phyloP scores from a whole-genome alignment of 2,888 invertebrate genomes.

The Acleris cristana region DNA sequence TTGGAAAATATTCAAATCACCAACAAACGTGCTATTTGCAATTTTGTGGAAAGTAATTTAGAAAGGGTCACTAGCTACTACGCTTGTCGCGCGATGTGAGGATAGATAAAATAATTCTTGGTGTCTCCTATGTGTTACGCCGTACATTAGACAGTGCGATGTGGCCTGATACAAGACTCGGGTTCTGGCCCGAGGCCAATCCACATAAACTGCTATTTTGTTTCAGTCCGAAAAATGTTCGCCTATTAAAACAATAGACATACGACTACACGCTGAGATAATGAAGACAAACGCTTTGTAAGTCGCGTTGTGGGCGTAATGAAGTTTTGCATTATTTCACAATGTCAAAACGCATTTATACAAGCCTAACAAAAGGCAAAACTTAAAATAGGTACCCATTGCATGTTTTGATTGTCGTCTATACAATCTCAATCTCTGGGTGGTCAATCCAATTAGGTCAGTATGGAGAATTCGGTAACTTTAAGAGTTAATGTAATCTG shows the following conservation, averaged over 20 bases:
- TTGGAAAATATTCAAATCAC: too few relatives aligned
- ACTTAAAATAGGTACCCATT: too few relatives aligned
- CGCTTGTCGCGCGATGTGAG: too few relatives aligned
- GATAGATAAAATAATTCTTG: neutral
- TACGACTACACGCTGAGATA: conserved; percentile 15
- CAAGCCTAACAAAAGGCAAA: too few relatives aligned
- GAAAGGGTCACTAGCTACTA: too few relatives aligned
- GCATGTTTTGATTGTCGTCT: too few relatives aligned
- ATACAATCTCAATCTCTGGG: too few relatives aligned
- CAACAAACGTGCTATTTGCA: too few relatives aligned
- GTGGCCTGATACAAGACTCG: conserved; percentile 51
- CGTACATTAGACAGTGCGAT: conserved; percentile 44
- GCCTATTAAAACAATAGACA: conserved; percentile 35
- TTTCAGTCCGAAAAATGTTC: conserved; percentile 53
- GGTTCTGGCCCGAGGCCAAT: conserved; percentile 58
- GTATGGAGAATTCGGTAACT: too few relatives aligned
- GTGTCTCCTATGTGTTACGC: conserved; percentile 25
- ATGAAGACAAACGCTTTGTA: conserved; percentile 10
- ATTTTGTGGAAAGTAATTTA: too few relatives aligned
- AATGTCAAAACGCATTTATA: neutral
- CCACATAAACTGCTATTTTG: conserved; percentile 64
- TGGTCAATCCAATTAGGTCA: too few relatives aligned
- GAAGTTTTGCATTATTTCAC: neutral
- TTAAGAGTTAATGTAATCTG: too few relatives aligned
- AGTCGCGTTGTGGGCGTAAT: conserved; percentile 7